Evolutionary conservation across 2,888 invertebrate genomes (phyloP).

Genomic region (Lucinisca nassula): DNA sequence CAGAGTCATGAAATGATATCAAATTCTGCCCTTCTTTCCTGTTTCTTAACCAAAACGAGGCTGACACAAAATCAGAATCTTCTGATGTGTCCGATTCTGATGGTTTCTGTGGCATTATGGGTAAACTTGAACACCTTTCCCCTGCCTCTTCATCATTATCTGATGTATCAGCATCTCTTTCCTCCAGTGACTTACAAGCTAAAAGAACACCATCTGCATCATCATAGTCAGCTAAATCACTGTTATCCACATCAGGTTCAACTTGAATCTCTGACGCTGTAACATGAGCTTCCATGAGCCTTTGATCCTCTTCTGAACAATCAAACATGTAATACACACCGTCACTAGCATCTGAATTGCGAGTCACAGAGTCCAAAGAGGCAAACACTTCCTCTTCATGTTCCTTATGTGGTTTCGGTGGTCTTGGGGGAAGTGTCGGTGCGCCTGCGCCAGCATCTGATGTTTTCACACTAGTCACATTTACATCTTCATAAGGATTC

Average conservation of each 20-base stretch:
- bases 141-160: slow-evolving; percentile 28
- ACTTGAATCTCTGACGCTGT: slow-evolving; percentile 6
- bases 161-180: background rate
- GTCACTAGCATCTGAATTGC: slow-evolving; percentile 1
- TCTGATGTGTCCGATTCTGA: slow-evolving; percentile 72
- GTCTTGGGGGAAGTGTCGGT: slow-evolving; percentile 32
- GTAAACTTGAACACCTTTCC: slow-evolving; percentile 59
- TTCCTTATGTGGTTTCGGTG: background rate
- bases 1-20: background rate
- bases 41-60: slow-evolving; percentile 71
- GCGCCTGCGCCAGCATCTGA: background rate
- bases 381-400: slow-evolving; percentile 51
- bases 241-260: slow-evolving; percentile 1
- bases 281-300: slow-evolving; percentile 14
- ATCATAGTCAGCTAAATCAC: slow-evolving; percentile 8
- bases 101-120: slow-evolving; percentile 8
- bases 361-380: slow-evolving; percentile 48
- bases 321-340: slow-evolving; percentile 14
- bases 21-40: slow-evolving; percentile 30
- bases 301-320: background rate
- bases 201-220: slow-evolving; percentile 1
- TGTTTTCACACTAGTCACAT: background rate
- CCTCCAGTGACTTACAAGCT: background rate
- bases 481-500: background rate
- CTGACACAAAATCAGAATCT: slow-evolving; percentile 71